phyloP scores from a whole-genome alignment of 2,797 vertebrate species.

The Labeo calbasu region DNA sequence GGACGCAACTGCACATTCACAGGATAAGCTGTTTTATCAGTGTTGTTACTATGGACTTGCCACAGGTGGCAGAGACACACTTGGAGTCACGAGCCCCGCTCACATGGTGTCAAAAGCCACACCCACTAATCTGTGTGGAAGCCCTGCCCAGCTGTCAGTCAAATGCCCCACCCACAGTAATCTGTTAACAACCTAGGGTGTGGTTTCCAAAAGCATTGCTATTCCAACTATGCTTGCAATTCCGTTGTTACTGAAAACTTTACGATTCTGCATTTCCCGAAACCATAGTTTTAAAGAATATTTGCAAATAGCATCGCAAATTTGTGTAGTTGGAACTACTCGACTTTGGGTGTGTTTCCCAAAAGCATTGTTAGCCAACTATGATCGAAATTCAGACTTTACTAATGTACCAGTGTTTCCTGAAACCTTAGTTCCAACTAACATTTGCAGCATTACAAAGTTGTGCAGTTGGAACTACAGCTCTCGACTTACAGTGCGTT shows the following conservation, averaged over 20 bases:
- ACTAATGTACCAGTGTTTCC: no score
- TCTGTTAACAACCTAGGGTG: background rate
- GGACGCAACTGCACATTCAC: constrained; percentile 29
- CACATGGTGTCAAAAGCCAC: background rate
- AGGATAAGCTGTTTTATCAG: constrained; percentile 37
- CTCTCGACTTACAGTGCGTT: no score
- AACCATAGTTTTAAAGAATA: background rate
- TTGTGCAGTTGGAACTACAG: no score
- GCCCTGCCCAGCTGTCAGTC: background rate
- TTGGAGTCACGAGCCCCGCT: background rate
- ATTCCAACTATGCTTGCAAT: background rate
- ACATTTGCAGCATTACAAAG: no score
- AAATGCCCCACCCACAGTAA: background rate
- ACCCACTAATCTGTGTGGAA: background rate
- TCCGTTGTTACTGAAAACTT: background rate
- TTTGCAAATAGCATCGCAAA: background rate
- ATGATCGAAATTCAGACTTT: no score
- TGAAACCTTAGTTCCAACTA: no score
- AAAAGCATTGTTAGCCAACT: no score
- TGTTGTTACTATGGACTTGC: background rate
- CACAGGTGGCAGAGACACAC: background rate
- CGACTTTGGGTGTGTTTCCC: no score
- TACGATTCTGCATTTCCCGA: background rate
- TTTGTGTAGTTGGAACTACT: background rate
- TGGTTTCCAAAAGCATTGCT: background rate